These are phyloP conservation scores for Dicrostonyx torquatus DNA, from an alignment of 2,797 vertebrate species.

Conservation along the genomic window DNA sequence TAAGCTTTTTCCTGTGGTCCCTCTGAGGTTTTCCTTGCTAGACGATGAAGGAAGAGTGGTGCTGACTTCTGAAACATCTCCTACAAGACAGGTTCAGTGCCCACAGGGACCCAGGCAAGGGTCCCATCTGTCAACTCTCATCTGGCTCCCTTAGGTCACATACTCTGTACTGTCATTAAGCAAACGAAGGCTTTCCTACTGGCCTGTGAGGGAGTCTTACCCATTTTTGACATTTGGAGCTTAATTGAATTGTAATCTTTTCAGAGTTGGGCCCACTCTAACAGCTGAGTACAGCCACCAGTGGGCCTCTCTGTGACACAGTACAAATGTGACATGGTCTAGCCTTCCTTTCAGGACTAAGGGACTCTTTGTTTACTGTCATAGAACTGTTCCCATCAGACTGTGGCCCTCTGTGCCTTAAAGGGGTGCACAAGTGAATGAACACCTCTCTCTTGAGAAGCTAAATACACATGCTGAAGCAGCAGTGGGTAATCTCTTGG, in stretches of 20 bases:
- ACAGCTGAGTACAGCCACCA: not conserved
- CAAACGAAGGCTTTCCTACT: not conserved
- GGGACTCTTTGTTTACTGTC: not conserved
- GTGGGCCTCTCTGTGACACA: not conserved
- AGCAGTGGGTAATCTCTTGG: not conserved
- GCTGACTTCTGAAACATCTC: not conserved
- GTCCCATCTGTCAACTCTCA: too few relatives aligned
- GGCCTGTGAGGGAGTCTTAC: not conserved
- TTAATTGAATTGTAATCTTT: not conserved
- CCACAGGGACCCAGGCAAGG: fast-evolving
- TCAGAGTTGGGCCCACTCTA: not conserved
- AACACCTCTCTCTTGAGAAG: not conserved
- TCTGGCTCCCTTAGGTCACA: too few relatives aligned
- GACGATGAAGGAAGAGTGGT: not conserved
- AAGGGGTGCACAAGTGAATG: too few relatives aligned
- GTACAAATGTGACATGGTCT: not conserved
- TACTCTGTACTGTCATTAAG: not conserved
- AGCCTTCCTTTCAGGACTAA: not conserved
- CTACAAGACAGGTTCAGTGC: fast-evolving
- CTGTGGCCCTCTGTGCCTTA: not conserved
- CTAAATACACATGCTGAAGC: not conserved
- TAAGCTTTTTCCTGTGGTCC: conserved; percentile 79
- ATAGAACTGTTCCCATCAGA: not conserved
- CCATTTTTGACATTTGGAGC: not conserved
- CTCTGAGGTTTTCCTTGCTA: fast-evolving